Percentiles rank a stretch among this genome's conserved stretches.
phyloP scores from a whole-genome alignment of 1,140 invertebrate species.

The Coelopa frigida region DNA sequence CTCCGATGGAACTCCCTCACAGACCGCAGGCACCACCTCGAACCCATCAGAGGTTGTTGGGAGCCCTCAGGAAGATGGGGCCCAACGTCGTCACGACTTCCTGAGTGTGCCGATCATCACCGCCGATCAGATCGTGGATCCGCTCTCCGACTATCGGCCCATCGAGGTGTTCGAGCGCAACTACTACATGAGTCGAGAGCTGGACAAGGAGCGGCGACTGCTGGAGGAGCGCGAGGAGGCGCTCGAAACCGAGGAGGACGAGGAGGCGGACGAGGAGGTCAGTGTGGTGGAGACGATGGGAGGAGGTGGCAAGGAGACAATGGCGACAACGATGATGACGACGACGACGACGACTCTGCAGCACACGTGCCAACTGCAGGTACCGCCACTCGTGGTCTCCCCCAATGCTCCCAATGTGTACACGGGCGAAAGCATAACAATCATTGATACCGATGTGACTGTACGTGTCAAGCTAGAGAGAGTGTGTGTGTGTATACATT shows the following conservation, averaged over 20 bases:
- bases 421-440: slow-evolving; percentile 48
- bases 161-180: slow-evolving; percentile 43
- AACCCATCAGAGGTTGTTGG: neutral
- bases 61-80: neutral
- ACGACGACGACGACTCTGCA: slow-evolving; percentile 16
- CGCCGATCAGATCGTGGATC: slow-evolving; percentile 31
- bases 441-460: slow-evolving; percentile 52
- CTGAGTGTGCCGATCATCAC: slow-evolving; percentile 34
- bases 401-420: slow-evolving; percentile 40
- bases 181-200: slow-evolving; percentile 34
- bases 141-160: slow-evolving; percentile 34
- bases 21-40: neutral
- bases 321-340: slow-evolving; percentile 8
- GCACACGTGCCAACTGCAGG: slow-evolving; percentile 38
- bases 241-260: slow-evolving; percentile 7
- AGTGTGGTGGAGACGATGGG: slow-evolving; percentile 4
- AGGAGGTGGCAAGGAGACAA: slow-evolving; percentile 16
- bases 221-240: slow-evolving; percentile 9
- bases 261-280: slow-evolving; percentile 2
- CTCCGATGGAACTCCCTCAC: too few relatives aligned
- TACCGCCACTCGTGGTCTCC: slow-evolving; percentile 34
- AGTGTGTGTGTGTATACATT: too few relatives aligned
- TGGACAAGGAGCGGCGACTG: slow-evolving; percentile 23
- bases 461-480: slow-evolving; percentile 32
- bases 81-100: slow-evolving; percentile 33